Percentiles rank a stretch among this genome's conserved stretches.
These are phyloP conservation scores for Seira ritae DNA, from an alignment of 2,888 invertebrate genomes.

Conservation along the genomic window DNA sequence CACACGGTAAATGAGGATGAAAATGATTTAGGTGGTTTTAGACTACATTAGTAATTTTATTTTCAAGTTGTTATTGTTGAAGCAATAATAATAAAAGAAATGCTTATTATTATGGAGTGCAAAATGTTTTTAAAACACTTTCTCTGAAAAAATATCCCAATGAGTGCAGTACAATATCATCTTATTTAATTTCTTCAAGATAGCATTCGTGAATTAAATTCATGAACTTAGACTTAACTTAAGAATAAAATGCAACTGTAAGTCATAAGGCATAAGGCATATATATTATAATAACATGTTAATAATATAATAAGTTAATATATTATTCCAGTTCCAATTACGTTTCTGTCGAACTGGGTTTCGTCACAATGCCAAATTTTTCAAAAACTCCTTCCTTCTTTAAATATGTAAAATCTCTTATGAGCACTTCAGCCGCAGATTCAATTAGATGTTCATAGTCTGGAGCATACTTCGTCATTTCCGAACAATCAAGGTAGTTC, in stretches of 20 bases:
- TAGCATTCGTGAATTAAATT: no score
- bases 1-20: background rate
- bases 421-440: background rate
- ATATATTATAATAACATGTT: no score
- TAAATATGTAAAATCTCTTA: conserved; percentile 26
- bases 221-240: no score
- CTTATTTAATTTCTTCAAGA: no score
- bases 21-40: background rate
- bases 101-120: no score
- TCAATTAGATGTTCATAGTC: background rate
- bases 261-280: no score
- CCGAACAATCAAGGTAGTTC: background rate
- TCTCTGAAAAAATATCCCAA: no score
- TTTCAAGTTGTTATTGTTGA: background rate
- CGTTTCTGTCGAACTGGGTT: background rate
- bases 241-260: no score
- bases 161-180: no score
- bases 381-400: conserved; percentile 34
- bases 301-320: no score
- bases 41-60: no score
- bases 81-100: background rate
- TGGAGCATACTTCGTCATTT: background rate
- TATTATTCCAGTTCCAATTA: background rate
- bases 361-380: conserved; percentile 32
- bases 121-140: no score